Evolutionary conservation across 2,888 invertebrate species (phyloP).

Genomic region (Epiperipatus broadwayi): DNA sequence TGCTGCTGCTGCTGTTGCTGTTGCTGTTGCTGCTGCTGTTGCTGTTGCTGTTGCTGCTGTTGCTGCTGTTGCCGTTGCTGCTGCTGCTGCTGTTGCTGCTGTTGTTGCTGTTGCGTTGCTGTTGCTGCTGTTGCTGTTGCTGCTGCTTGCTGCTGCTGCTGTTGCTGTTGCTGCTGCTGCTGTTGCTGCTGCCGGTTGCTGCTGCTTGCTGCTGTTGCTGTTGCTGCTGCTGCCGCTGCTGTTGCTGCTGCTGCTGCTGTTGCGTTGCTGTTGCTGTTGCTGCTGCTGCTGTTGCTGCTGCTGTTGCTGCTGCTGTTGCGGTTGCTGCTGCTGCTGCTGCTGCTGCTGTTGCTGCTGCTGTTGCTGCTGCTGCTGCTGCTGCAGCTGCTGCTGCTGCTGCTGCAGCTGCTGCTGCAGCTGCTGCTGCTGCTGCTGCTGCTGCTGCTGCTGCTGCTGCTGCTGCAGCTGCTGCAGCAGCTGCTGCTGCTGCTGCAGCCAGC

Average conservation of each 20-base stretch:
- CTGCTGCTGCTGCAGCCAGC: not conserved
- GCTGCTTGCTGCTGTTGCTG: too few species aligned
- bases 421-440: not conserved
- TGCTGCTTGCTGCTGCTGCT: too few species aligned
- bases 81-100: not conserved
- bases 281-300: not conserved
- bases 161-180: constrained; percentile 1
- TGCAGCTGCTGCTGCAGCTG: not conserved
- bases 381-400: not conserved
- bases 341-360: not conserved
- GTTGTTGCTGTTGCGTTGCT: too few species aligned
- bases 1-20: constrained; percentile 4
- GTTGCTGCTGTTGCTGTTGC: not conserved
- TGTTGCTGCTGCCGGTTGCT: too few species aligned
- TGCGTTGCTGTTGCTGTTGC: too few species aligned
- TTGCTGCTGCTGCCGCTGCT: not conserved
- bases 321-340: not conserved
- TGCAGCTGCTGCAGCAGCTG: not conserved
- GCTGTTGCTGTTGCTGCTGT: constrained; percentile 6
- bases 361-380: not conserved
- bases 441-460: constrained; percentile 4
- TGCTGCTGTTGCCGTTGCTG: not conserved
- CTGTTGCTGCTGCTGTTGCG: too few species aligned
- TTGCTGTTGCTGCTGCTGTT: constrained; percentile 3
- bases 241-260: too few species aligned